phyloP scores from a whole-genome alignment of 2,113 vertebrate genomes.

The Neotragus moschatus region DNA sequence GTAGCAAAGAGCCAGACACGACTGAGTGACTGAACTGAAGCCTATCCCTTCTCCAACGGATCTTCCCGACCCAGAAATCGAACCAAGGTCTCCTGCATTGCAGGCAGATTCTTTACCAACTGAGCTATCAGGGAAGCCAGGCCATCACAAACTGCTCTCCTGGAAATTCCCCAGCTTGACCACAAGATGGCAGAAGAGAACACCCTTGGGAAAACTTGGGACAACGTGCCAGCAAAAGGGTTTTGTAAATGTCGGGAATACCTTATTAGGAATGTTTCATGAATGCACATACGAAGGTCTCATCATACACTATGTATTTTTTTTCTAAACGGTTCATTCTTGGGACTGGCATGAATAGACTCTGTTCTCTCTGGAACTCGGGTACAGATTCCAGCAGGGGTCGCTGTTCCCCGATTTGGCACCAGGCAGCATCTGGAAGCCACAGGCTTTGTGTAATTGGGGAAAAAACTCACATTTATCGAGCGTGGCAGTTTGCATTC shows the following conservation, averaged over 20 bases:
- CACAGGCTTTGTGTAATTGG: not conserved
- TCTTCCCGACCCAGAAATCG: not conserved
- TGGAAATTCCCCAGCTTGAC: not conserved
- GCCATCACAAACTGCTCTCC: not conserved
- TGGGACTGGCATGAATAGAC: not conserved
- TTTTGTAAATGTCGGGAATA: not conserved
- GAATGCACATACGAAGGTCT: not conserved
- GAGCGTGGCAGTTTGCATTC: not conserved
- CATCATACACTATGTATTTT: not conserved
- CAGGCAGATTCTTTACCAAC: not conserved
- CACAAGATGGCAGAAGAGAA: slow-evolving; percentile 50
- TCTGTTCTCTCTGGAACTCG: not conserved
- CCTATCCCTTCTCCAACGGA: not conserved
- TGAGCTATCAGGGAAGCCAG: not conserved
- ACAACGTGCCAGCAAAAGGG: not conserved
- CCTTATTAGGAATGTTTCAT: not conserved
- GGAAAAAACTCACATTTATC: not conserved
- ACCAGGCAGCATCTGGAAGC: not conserved
- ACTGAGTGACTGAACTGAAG: not conserved
- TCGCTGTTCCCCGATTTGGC: not conserved
- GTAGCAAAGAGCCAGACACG: not conserved
- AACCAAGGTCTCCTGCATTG: not conserved
- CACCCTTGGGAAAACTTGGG: not conserved
- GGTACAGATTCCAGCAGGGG: not conserved
- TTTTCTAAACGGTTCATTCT: not conserved